Percentiles rank a stretch among this genome's conserved stretches.
phyloP scores from a whole-genome alignment of 1,140 invertebrate species.

The Piezodorus guildinii region DNA sequence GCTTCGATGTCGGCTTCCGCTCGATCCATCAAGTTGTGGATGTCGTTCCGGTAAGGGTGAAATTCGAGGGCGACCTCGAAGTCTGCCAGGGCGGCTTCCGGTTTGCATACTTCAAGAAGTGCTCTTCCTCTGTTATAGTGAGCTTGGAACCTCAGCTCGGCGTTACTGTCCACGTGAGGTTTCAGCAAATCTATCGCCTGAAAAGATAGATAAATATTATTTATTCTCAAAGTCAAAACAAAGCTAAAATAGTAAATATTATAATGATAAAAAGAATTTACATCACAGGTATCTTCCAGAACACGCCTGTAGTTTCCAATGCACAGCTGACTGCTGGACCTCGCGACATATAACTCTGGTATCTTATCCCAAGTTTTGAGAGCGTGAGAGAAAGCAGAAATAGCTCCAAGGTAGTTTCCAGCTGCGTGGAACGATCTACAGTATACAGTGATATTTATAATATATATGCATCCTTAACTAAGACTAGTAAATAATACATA shows the following conservation, averaged over 20 bases:
- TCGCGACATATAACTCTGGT: conserved; percentile 57
- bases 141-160: conserved; percentile 17
- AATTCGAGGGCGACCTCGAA: conserved; percentile 11
- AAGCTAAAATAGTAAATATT: too few species aligned
- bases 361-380: conserved; percentile 62
- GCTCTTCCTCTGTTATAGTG: conserved; percentile 19
- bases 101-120: conserved; percentile 13
- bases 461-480: too few species aligned
- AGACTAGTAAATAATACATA: too few species aligned
- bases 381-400: conserved; percentile 69
- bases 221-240: too few species aligned
- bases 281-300: conserved; percentile 48
- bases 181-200: conserved; percentile 13
- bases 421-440: conserved; percentile 54
- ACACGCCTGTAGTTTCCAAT: conserved; percentile 61
- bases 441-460: too few species aligned
- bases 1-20: conserved; percentile 4
- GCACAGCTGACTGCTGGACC: conserved; percentile 63
- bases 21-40: conserved; percentile 14
- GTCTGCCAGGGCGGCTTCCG: conserved; percentile 6
- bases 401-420: conserved; percentile 63
- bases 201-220: neutral
- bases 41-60: neutral
- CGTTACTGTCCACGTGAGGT: conserved; percentile 19
- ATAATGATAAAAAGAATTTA: conserved; percentile 32